These are phyloP conservation scores for Galleria mellonella DNA, from an alignment of 1,140 invertebrate genomes.

Conservation along the genomic window DNA sequence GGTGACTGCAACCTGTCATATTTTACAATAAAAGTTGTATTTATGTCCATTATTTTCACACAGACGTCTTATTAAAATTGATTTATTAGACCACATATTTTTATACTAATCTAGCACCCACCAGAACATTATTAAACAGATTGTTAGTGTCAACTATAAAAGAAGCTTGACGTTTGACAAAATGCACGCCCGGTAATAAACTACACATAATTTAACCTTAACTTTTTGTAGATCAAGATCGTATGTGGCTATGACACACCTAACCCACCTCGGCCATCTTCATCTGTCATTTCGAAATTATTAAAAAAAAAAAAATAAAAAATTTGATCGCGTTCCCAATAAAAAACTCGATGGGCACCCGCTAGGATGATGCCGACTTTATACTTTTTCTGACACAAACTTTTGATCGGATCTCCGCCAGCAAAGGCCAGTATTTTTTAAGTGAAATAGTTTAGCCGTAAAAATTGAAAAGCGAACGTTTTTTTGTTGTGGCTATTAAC, in stretches of 20 bases:
- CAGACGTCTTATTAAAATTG: too few relatives aligned
- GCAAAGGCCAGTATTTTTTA: slow-evolving; percentile 44
- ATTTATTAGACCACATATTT: too few relatives aligned
- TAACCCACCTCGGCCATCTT: slow-evolving; percentile 37
- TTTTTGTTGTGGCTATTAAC: slow-evolving; percentile 41
- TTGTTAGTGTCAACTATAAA: background rate
- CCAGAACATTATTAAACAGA: too few relatives aligned
- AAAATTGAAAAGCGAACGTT: slow-evolving; percentile 53
- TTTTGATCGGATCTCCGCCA: slow-evolving; percentile 55
- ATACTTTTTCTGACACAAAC: slow-evolving; percentile 63
- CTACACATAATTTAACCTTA: slow-evolving; percentile 12
- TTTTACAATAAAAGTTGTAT: background rate
- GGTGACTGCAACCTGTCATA: slow-evolving; percentile 1
- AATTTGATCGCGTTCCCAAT: slow-evolving; percentile 6
- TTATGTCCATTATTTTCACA: too few relatives aligned
- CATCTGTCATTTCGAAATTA: slow-evolving; percentile 65
- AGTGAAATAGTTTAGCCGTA: slow-evolving; percentile 45
- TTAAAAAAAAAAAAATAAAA: slow-evolving; percentile 41
- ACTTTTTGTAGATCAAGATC: slow-evolving; percentile 24
- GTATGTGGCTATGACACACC: slow-evolving; percentile 33
- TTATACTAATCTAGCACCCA: too few relatives aligned
- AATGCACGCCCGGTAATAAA: slow-evolving; percentile 2
- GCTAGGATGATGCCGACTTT: slow-evolving; percentile 46
- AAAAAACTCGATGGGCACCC: slow-evolving; percentile 43
- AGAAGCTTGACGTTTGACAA: slow-evolving; percentile 9